A percentile compares a stretch with the other conserved stretches of the same genome.
Evolutionary conservation across 2,888 invertebrate species (phyloP).

Genomic region (Rhopalosiphum nymphaeae): DNA sequence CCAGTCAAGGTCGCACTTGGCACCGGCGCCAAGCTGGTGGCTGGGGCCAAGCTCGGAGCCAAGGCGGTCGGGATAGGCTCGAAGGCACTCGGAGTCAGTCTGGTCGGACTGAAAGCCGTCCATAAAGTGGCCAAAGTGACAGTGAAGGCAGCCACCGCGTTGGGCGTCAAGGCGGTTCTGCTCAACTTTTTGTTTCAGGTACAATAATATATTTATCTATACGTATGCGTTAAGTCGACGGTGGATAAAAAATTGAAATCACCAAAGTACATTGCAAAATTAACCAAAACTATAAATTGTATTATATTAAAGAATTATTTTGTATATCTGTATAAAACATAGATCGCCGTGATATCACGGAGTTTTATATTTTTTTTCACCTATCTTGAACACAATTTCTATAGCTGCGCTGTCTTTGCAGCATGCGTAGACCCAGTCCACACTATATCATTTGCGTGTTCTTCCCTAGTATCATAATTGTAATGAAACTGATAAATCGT

Average conservation of each 20-base stretch:
- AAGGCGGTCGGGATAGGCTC: slow-evolving; percentile 64
- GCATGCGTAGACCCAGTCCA: background rate
- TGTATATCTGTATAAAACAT: background rate
- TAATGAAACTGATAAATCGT: background rate
- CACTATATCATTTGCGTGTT: background rate
- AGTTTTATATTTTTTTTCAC: background rate
- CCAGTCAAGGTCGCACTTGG: slow-evolving; percentile 64
- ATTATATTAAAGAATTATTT: background rate
- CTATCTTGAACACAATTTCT: background rate
- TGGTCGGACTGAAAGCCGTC: slow-evolving; percentile 67
- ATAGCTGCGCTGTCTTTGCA: background rate
- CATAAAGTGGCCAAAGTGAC: slow-evolving; percentile 68
- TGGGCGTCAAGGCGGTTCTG: slow-evolving; percentile 68
- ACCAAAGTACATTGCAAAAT: background rate
- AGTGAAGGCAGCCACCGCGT: slow-evolving; percentile 68
- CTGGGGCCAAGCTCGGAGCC: slow-evolving; percentile 66
- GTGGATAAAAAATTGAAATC: background rate
- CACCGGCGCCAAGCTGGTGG: slow-evolving; percentile 66
- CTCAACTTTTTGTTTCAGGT: slow-evolving; percentile 68
- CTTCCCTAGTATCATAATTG: background rate
- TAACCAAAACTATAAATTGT: background rate
- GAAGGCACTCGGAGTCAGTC: slow-evolving; percentile 66
- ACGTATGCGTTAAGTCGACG: background rate
- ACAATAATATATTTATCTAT: background rate
- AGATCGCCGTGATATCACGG: background rate